Base-by-base conservation (phyloP, 2,797 vertebrate genomes). In the Sternarchorhynchus goeldii region DNA sequence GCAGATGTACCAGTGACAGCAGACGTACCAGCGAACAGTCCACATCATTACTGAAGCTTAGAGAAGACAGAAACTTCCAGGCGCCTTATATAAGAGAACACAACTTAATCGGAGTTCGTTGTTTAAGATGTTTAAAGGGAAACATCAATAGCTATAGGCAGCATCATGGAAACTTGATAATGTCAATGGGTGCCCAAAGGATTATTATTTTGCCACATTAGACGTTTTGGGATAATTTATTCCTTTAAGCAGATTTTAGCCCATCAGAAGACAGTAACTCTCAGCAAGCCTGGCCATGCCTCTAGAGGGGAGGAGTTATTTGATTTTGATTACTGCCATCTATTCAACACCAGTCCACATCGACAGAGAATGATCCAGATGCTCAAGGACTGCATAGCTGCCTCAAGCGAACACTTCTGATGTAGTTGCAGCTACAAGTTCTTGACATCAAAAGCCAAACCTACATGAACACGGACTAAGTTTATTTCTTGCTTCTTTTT, bases 31-130 rank as follows among this genome's bases (percentile, higher is more conserved):
- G 53, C 70, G 5, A 76, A 59, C 17, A 74, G 63, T 59, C 65
- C 80, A 45, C 69, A 64, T 20, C 70, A 59, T n/a, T 58, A 58
- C 69, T 21, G 58, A 14, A 81, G 66, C 41, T 41, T 60, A 32
- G 17, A 56, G 55, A 31, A 29, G 57, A 70, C 45, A n/a, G 50
- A 75, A 63, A 56, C 36, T 39, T 70, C 32, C 73, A 77, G 71
- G 66, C 55, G 68, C 39, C 81, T 73, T 78, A 57, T n/a, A 58
- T 50, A 36, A 41, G 59, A 57, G 36, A 72, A 76, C 57, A 39
- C 29, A 73, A 57, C 2, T 66, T 16, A 73, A 77, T 29, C 34
- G 69, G 58, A 75, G 68, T 65, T 34, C 21, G 32, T 21, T 21
- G 25, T 25, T 59, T 18, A 55, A 63, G 16, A 71, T 36, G 68